Percentiles rank a stretch among this genome's conserved stretches.
These are phyloP conservation scores for Apaloderma vittatum DNA, from an alignment of 2,113 vertebrate genomes.

Conservation along the genomic window DNA sequence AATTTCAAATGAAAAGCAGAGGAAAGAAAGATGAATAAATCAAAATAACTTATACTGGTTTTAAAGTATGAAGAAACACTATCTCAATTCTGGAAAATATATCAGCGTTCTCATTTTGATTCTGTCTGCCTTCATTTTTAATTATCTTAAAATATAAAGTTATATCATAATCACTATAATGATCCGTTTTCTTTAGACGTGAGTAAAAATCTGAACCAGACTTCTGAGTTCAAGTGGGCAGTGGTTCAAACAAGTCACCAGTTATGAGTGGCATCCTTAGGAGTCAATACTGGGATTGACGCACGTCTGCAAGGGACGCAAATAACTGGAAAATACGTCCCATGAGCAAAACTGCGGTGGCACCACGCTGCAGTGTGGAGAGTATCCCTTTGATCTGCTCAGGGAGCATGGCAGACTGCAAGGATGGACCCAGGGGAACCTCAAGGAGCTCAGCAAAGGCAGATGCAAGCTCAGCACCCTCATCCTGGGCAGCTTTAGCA, in stretches of 20 bases:
- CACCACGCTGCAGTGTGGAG: no score
- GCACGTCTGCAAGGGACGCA: neutral
- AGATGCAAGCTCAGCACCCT: neutral
- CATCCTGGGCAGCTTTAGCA: neutral
- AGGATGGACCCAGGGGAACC: neutral
- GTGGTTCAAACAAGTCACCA: neutral
- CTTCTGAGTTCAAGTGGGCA: neutral
- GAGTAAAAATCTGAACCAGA: neutral
- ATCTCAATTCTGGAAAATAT: neutral
- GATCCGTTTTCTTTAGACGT: neutral
- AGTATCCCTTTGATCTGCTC: neutral
- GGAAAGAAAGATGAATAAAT: neutral
- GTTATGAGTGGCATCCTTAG: neutral
- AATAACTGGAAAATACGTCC: neutral
- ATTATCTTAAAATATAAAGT: neutral
- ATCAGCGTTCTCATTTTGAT: neutral
- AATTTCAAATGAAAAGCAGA: neutral
- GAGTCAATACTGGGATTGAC: neutral
- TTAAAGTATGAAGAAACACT: neutral
- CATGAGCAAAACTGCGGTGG: accelerated
- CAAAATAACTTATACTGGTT: neutral
- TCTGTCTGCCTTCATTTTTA: neutral
- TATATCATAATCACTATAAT: neutral
- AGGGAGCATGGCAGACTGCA: neutral
- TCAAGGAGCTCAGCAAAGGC: neutral